Evolutionary conservation across 2,888 invertebrate species (phyloP).

Genomic region (Eulithis testata): DNA sequence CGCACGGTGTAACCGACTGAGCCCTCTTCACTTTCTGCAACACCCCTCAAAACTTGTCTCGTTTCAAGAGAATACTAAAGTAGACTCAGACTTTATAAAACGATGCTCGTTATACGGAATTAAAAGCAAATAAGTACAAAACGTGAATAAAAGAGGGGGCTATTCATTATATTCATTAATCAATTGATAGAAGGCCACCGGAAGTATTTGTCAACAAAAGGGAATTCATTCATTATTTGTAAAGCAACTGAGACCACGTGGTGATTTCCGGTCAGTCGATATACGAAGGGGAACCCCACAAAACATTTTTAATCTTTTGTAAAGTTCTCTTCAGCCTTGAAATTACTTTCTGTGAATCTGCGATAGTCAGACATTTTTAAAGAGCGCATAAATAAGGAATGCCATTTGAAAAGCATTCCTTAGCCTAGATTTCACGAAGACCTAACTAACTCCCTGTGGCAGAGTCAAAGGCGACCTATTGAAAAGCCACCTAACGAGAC

Average conservation of each 20-base stretch:
- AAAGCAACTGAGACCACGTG: conserved; percentile 54
- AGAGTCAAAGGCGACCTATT: conserved; percentile 27
- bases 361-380: background rate
- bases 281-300: conserved; percentile 38
- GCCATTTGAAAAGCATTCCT: background rate
- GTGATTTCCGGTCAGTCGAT: conserved; percentile 46
- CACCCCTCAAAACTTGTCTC: conserved; percentile 41
- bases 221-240: conserved; percentile 64
- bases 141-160: conserved; percentile 44
- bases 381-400: background rate
- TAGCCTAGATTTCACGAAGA: background rate
- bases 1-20: conserved; percentile 36
- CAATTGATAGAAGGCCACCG: conserved; percentile 56
- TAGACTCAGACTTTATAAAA: conserved; percentile 14
- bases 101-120: conserved; percentile 12
- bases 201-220: conserved; percentile 65
- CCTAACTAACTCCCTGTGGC: conserved; percentile 14
- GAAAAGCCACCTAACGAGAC: conserved; percentile 32
- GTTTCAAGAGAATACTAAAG: conserved; percentile 31
- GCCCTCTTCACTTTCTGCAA: conserved; percentile 37
- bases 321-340: conserved; percentile 31
- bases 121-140: conserved; percentile 35
- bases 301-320: conserved; percentile 24
- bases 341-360: conserved; percentile 8
- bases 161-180: conserved; percentile 53